Base-by-base conservation (phyloP, 2,888 invertebrate genomes). In the Monochamus alternatus region DNA sequence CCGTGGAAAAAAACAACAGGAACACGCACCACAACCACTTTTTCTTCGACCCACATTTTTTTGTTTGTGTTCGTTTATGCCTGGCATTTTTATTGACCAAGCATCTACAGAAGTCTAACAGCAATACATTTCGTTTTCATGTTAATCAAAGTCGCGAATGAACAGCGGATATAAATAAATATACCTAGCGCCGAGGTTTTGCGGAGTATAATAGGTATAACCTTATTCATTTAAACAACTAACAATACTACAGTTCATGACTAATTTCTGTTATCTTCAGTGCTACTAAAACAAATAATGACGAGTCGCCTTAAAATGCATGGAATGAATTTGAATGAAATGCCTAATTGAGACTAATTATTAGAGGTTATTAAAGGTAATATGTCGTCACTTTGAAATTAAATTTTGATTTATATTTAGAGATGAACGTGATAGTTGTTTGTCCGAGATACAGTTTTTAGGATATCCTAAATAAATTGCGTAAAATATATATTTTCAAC, bases 1-100 rank as follows among this genome's bases (percentile, higher is more conserved):
- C n/a, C 68, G 22, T 10, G 74, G 69, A 69, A 75, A 79, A 73
- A 73, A 68, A 67, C 81, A 78, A 76, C 77, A 69, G 60, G 69
- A 47, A 69, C 69, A 69, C 47, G 60, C 76, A 70, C 47, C 55
- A 43, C 73, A 66, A 64, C 65, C 22, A 74, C 73, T 70, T 66
- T 69, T 66, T 74, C 64, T 60, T 4, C 70, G 72, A 65, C 75
- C 76, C 9, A 60, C 70, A 32, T 70, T 73, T 31, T 70, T 66
- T 32, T 60, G 73, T 59, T 78, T 74, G 5, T 47, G 69, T 62
- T 73, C 67, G n/a, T 67, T 62, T 12, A 74, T 55, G 70, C 69
- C 79, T 47, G 79, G 77, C 78, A 81, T 78, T 74, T 71, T 76
- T 72, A 22, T 44, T 51, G 44, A 14, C 44, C 60, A 51, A 31